A percentile compares a stretch with the other conserved stretches of the same genome.
Conservation (phyloP, 2,113 vertebrate species). For the Nannospalax galili region DNA sequence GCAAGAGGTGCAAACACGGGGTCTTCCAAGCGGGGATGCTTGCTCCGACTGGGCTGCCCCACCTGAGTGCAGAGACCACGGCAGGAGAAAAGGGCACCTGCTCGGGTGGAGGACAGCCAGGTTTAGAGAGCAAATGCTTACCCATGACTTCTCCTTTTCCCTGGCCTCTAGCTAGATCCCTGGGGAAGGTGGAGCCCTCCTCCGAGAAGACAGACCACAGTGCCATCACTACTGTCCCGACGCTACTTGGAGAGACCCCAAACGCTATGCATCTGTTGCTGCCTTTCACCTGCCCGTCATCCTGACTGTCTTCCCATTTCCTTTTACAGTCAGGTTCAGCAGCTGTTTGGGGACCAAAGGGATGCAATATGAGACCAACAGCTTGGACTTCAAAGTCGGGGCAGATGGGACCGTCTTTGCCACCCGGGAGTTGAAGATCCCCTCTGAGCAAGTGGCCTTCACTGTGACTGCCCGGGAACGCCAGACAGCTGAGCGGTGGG, state of each 20-base stretch:
- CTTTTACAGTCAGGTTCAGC: slow-evolving; percentile 92
- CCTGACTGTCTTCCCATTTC: slow-evolving; percentile 70
- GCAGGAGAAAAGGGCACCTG: background rate
- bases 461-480: slow-evolving; percentile 87
- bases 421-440: slow-evolving; percentile 84
- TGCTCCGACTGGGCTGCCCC: background rate
- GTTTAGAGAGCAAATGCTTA: slow-evolving; percentile 66
- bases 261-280: background rate
- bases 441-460: slow-evolving; percentile 89
- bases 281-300: rapidly evolving
- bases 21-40: slow-evolving; percentile 60
- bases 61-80: slow-evolving; percentile 56
- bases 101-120: slow-evolving; percentile 68
- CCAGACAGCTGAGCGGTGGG: slow-evolving; percentile 88
- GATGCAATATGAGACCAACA: slow-evolving; percentile 90
- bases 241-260: slow-evolving; percentile 69
- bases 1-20: slow-evolving; percentile 32
- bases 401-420: slow-evolving; percentile 91
- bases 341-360: slow-evolving; percentile 90
- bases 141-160: background rate
- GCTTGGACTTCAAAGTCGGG: slow-evolving; percentile 90
- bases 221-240: slow-evolving; percentile 68
- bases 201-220: slow-evolving; percentile 68
- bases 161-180: slow-evolving; percentile 67
- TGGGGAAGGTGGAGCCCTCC: slow-evolving; percentile 72